These are phyloP conservation scores for Gobio gobio DNA, from an alignment of 2,113 vertebrate species.

Conservation along the genomic window DNA sequence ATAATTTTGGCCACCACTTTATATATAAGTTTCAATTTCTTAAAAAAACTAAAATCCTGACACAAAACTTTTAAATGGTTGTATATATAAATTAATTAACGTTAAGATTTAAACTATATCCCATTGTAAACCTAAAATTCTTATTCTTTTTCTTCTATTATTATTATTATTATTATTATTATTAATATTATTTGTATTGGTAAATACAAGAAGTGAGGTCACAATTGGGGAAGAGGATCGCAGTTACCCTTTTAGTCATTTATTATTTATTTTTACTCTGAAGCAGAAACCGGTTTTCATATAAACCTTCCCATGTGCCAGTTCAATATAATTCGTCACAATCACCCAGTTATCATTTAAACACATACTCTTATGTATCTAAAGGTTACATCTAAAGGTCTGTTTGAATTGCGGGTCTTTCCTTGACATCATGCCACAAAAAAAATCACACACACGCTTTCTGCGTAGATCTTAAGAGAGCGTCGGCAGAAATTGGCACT, in stretches of 20 bases:
- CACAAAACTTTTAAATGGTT: too few species aligned
- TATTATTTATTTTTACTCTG: neutral
- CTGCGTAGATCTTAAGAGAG: neutral
- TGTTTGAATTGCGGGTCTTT: constrained; percentile 18
- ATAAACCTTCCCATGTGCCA: neutral
- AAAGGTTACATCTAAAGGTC: neutral
- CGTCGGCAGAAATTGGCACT: constrained; percentile 25
- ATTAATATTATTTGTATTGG: neutral
- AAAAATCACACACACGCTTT: constrained; percentile 14
- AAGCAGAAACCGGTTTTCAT: neutral
- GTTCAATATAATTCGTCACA: neutral
- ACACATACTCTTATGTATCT: neutral
- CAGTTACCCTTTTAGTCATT: neutral
- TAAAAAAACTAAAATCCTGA: too few species aligned
- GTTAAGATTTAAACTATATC: neutral
- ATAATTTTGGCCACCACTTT: too few species aligned
- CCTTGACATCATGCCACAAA: constrained; percentile 38
- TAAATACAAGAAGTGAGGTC: neutral
- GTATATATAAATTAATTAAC: too few species aligned
- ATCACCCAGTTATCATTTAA: neutral
- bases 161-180: neutral
- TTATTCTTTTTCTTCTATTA: too few species aligned
- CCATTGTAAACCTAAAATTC: neutral
- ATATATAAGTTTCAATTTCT: too few species aligned
- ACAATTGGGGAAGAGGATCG: neutral